Percentiles rank a stretch among this genome's conserved stretches.
Conservation (phyloP, 2,888 invertebrate species). For the Netelia virgata region DNA sequence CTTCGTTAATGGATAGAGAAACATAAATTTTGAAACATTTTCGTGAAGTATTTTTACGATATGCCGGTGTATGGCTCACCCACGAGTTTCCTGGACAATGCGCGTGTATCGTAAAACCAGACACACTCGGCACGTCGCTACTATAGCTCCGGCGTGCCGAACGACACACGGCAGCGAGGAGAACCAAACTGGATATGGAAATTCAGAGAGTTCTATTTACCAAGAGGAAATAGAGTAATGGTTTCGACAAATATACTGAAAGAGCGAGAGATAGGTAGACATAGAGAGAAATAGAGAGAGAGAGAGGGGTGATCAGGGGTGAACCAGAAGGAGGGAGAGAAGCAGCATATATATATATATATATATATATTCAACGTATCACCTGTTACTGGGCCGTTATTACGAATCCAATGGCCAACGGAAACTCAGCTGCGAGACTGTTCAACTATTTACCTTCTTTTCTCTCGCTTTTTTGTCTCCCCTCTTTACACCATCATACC, state of each 20-base stretch:
- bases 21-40: constrained; percentile 14
- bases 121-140: constrained; percentile 19
- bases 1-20: constrained; percentile 15
- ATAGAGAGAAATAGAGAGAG: constrained; percentile 28
- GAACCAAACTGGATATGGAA: constrained; percentile 64
- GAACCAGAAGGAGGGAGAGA: constrained; percentile 9
- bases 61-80: constrained; percentile 31
- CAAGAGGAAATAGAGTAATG: constrained; percentile 62
- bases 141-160: constrained; percentile 19
- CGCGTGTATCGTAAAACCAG: constrained; percentile 26
- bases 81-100: constrained; percentile 37
- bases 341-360: neutral
- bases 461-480: neutral
- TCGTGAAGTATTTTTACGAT: constrained; percentile 41
- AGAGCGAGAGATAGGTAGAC: constrained; percentile 38
- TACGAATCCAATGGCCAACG: constrained; percentile 36
- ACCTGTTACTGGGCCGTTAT: constrained; percentile 57
- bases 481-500: constrained; percentile 16
- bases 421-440: constrained; percentile 45
- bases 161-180: constrained; percentile 26
- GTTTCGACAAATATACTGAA: constrained; percentile 63
- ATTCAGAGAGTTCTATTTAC: constrained; percentile 60
- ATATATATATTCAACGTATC: constrained; percentile 35
- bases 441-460: constrained; percentile 67
- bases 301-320: constrained; percentile 3